Percentiles rank a stretch among this genome's conserved stretches.
These are phyloP conservation scores for Drosophila sechellia DNA, from an alignment of 1,140 invertebrate species.

Conservation along the genomic window DNA sequence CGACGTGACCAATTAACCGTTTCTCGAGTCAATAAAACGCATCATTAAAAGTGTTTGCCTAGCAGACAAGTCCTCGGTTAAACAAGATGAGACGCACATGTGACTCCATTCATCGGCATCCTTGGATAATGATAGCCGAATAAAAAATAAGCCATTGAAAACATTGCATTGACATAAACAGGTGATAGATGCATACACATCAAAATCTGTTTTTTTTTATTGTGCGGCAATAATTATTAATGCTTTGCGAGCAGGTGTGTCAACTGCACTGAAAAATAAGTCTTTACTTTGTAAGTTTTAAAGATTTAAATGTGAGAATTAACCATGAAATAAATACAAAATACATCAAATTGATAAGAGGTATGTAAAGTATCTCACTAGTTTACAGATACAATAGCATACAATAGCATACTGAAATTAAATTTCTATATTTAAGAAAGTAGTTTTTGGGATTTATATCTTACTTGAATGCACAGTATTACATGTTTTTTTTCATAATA, in stretches of 20 bases:
- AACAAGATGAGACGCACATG: slow-evolving; percentile 24
- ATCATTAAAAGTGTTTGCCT: slow-evolving; percentile 29
- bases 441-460: too few species aligned
- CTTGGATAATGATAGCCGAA: slow-evolving; percentile 23
- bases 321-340: too few species aligned
- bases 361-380: too few species aligned
- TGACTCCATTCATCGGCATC: slow-evolving; percentile 17
- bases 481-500: too few species aligned
- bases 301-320: not conserved
- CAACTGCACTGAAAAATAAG: not conserved
- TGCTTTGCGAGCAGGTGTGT: not conserved
- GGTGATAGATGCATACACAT: slow-evolving; percentile 4
- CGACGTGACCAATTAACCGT: slow-evolving; percentile 73
- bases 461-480: too few species aligned
- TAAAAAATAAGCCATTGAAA: slow-evolving; percentile 10
- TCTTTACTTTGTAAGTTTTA: not conserved
- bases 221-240: slow-evolving; percentile 3
- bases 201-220: slow-evolving; percentile 10
- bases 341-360: too few species aligned
- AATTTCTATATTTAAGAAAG: too few species aligned
- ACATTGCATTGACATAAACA: slow-evolving; percentile 27
- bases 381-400: too few species aligned
- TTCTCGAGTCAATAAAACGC: slow-evolving; percentile 55
- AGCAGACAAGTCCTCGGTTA: slow-evolving; percentile 12
- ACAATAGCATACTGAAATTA: too few species aligned